phyloP scores from a whole-genome alignment of 2,113 vertebrate species.

The Ancistrus triradiatus region DNA sequence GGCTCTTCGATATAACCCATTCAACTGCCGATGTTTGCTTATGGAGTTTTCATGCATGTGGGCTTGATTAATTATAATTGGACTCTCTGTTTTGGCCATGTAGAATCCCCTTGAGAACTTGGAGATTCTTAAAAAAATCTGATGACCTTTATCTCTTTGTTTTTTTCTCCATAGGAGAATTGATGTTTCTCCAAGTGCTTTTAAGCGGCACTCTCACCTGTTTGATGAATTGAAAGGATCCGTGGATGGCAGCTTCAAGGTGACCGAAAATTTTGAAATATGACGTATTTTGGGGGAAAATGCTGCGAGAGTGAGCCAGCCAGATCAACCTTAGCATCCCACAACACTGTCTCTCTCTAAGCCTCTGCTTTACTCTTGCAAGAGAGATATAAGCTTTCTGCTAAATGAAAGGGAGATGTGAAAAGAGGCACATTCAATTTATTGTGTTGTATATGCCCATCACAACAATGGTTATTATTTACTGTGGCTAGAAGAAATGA shows the following conservation, averaged over 20 bases:
- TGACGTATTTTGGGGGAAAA: slow-evolving; percentile 65
- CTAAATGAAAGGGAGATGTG: slow-evolving; percentile 66
- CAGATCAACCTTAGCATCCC: slow-evolving; percentile 76
- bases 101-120: slow-evolving; percentile 2
- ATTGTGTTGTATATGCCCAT: slow-evolving; percentile 93
- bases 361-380: slow-evolving; percentile 88
- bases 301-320: slow-evolving; percentile 50
- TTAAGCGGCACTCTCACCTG: slow-evolving; percentile 95
- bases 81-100: too few species aligned
- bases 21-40: too few species aligned
- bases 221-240: slow-evolving; percentile 93
- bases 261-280: slow-evolving; percentile 86
- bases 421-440: slow-evolving; percentile 88
- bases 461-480: slow-evolving; percentile 86
- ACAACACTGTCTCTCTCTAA: slow-evolving; percentile 82
- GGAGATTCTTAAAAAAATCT: background rate
- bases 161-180: slow-evolving; percentile 78
- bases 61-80: too few species aligned
- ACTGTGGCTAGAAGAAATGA: slow-evolving; percentile 92
- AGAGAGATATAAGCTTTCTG: slow-evolving; percentile 85
- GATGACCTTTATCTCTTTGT: background rate
- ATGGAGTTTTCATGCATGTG: too few species aligned
- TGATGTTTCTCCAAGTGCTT: slow-evolving; percentile 99
- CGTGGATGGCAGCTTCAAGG: slow-evolving; percentile 93
- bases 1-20: too few species aligned